Evolutionary conservation across 2,888 invertebrate genomes (phyloP).

Genomic region (Callimorpha dominula): DNA sequence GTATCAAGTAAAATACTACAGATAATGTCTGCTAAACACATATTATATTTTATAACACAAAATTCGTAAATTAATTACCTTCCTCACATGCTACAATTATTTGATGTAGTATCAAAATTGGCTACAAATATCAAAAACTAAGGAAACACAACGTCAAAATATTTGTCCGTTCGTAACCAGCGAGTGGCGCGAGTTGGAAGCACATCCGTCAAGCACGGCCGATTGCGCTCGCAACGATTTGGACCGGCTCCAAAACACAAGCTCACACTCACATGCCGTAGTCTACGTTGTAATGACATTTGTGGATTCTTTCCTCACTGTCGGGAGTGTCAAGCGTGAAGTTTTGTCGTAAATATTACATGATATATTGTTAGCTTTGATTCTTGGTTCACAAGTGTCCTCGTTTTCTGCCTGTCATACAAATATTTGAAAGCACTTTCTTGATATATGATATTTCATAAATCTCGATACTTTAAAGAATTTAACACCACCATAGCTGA

Average conservation of each 20-base stretch:
- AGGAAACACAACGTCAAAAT: slow-evolving; percentile 12
- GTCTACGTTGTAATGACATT: slow-evolving; percentile 22
- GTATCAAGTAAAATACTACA: too few species aligned
- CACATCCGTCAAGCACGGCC: slow-evolving; percentile 26
- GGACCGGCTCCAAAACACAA: slow-evolving; percentile 26
- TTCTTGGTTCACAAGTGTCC: slow-evolving; percentile 10
- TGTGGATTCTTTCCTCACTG: slow-evolving; percentile 30
- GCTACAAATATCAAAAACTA: neutral
- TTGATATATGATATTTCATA: neutral
- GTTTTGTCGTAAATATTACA: slow-evolving; percentile 24
- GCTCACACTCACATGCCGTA: slow-evolving; percentile 13
- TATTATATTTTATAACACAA: neutral
- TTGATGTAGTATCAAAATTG: neutral
- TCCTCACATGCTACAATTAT: neutral
- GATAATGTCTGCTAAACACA: too few species aligned
- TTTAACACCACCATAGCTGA: neutral
- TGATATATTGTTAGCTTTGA: slow-evolving; percentile 26
- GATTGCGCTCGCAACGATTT: slow-evolving; percentile 26
- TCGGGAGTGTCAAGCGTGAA: slow-evolving; percentile 29
- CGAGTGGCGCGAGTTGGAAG: slow-evolving; percentile 9
- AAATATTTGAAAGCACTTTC: slow-evolving; percentile 8
- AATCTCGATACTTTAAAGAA: neutral
- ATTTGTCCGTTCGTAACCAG: slow-evolving; percentile 17
- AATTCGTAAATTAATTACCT: neutral
- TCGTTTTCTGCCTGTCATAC: slow-evolving; percentile 13